These are phyloP conservation scores for Clupea harengus DNA, from an alignment of 2,113 vertebrate species.

Conservation along the genomic window DNA sequence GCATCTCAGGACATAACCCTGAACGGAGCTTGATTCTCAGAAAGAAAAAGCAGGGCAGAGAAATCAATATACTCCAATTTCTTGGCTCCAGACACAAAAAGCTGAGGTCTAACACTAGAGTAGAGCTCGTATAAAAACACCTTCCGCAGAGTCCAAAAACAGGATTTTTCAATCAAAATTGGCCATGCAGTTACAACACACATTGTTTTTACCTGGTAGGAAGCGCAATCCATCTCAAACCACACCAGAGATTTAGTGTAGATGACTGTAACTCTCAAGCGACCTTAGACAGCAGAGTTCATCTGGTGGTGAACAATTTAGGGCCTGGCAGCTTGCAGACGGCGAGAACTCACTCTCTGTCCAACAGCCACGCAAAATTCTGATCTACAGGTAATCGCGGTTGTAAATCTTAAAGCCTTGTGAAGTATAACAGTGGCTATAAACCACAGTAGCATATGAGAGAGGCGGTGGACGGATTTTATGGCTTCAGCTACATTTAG, in stretches of 20 bases:
- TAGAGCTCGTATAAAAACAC: not conserved
- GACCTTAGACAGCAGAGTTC: slow-evolving; percentile 39
- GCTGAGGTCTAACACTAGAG: slow-evolving; percentile 16
- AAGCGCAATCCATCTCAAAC: slow-evolving; percentile 57
- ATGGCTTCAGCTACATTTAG: not conserved
- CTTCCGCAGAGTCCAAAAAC: slow-evolving; percentile 23
- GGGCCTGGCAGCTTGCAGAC: slow-evolving; percentile 46
- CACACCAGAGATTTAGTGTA: slow-evolving; percentile 50
- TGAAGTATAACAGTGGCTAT: slow-evolving; percentile 11
- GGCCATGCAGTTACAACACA: slow-evolving; percentile 52
- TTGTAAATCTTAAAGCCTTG: slow-evolving; percentile 29
- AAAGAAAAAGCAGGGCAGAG: slow-evolving; percentile 38
- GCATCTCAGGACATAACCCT: slow-evolving; percentile 24
- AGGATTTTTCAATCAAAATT: slow-evolving; percentile 50
- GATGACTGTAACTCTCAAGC: slow-evolving; percentile 54
- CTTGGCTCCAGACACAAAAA: not conserved
- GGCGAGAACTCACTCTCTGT: slow-evolving; percentile 19
- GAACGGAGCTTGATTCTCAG: slow-evolving; percentile 15
- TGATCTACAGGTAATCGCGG: slow-evolving; percentile 23
- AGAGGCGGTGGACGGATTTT: not conserved
- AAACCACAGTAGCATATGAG: slow-evolving; percentile 24
- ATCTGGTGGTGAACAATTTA: slow-evolving; percentile 50
- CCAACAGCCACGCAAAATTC: not conserved
- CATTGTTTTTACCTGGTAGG: slow-evolving; percentile 62
- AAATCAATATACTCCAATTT: slow-evolving; percentile 62